Evolutionary conservation across 2,888 invertebrate genomes (phyloP), one percentile per base, ranked within the genome.

Genomic region (Apeira syringaria): DNA sequence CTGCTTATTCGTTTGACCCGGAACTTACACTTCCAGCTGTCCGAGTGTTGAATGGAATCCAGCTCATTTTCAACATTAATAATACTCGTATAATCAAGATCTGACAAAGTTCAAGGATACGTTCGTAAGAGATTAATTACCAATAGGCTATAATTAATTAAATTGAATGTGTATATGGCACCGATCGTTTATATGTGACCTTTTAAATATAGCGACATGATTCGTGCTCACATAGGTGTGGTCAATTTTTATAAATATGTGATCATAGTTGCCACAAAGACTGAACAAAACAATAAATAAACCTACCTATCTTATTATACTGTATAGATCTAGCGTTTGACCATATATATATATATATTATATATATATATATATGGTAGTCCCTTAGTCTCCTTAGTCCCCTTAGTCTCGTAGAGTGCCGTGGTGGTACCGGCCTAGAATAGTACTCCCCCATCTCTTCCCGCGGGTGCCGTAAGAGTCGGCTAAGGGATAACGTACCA

Each of bases 21-120:
- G 43, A 43, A 32, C 26, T 25, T 6, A 18, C 15, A 15, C 15
- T 15, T 3, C 7, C 18, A 30, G 24, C 20, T 31, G 25, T 44
- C 40, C 17, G 26, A 32, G 37, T 27, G 24, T 36, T 37, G 38
- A 47, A 43, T 40, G 31, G 41, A 45, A 32, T 30, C 35, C 44
- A 50, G 48, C 47, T 49, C 49, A 56, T 47, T 43, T 51, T 13
- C 47, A 56, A 27, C 39, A 33, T 34, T 47, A 3, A 17, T 5
- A 17, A 15, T 15, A 43, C 39, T 48, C 46, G 36, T 36, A 28
- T 56, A 39, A 56, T 56, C 55, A 54, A 56, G 58, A 55, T 56
- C 47, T 50, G 41, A 33, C 52, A 67, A 61, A 59, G 71, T 64
- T 72, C 72, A 73, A 65, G 72, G 71, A 13, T 37, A 26, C 5